Evolutionary conservation across 2,113 vertebrate species (phyloP).

Genomic region (Chamaea fasciata): DNA sequence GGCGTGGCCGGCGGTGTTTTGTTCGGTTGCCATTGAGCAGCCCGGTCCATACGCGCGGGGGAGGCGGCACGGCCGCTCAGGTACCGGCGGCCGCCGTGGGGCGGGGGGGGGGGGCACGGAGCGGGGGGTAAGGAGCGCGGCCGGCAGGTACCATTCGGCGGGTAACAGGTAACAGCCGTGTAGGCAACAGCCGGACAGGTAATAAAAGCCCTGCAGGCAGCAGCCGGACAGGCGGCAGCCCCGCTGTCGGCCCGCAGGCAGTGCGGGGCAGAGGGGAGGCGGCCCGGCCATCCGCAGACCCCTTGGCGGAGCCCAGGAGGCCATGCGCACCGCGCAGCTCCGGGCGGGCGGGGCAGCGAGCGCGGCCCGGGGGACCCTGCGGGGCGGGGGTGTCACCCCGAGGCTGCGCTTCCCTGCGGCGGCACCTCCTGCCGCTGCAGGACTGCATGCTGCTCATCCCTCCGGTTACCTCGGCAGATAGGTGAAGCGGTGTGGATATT

Average conservation of each 20-base stretch:
- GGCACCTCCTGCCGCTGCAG: background rate
- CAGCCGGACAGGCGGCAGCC: background rate
- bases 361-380: background rate
- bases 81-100: background rate
- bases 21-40: constrained; percentile 28
- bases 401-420: background rate
- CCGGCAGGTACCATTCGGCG: background rate
- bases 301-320: background rate
- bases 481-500: background rate
- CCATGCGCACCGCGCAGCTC: background rate
- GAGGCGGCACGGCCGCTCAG: background rate
- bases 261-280: background rate
- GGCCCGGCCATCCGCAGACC: background rate
- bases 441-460: background rate
- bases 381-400: background rate
- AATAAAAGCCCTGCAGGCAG: background rate
- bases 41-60: background rate
- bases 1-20: constrained; percentile 46
- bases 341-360: background rate
- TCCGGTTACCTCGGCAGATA: fast-evolving
- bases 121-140: background rate
- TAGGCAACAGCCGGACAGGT: background rate
- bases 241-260: background rate
- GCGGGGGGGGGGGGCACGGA: too few relatives aligned
- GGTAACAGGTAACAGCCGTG: background rate